Percentiles rank a stretch among this genome's conserved stretches.
phyloP scores from a whole-genome alignment of 2,797 vertebrate genomes.

The Philypnodon macrostomus region DNA sequence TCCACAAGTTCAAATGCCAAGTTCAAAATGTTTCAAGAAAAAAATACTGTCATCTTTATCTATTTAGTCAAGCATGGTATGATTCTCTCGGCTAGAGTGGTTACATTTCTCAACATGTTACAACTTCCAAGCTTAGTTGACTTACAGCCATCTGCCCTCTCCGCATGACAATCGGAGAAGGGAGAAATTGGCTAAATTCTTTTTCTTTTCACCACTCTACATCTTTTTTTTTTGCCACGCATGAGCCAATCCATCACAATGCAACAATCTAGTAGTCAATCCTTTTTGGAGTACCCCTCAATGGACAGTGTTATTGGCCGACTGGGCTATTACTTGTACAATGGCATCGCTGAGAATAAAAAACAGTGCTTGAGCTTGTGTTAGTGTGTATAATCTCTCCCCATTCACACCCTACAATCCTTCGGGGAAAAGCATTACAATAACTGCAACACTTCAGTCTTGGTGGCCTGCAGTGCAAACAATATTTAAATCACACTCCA shows the following conservation, averaged over 20 bases:
- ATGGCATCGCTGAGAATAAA: conserved; percentile 6
- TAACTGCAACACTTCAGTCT: conserved; percentile 18
- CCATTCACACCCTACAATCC: conserved; percentile 31
- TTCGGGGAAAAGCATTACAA: conserved; percentile 4
- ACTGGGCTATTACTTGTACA: neutral
- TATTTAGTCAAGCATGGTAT: conserved; percentile 25
- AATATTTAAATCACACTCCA: conserved; percentile 36
- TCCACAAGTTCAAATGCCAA: conserved; percentile 15
- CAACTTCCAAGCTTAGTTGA: conserved; percentile 22
- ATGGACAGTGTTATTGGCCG: neutral
- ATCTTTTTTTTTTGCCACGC: neutral
- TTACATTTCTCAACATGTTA: conserved; percentile 35
- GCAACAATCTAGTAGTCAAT: neutral
- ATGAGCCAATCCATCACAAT: neutral
- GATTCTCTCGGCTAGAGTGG: conserved; percentile 21
- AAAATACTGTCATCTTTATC: conserved; percentile 26
- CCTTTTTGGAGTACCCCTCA: neutral
- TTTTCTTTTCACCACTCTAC: conserved; percentile 7
- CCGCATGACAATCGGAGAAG: neutral
- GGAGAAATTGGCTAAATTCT: neutral
- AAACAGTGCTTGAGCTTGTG: conserved; percentile 21
- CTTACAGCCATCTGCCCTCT: conserved; percentile 21
- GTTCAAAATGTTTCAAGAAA: conserved; percentile 33
- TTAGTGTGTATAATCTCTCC: conserved; percentile 36
- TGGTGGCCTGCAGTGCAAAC: conserved; percentile 13